Evolutionary conservation across 1,140 invertebrate species (phyloP), one percentile per base, ranked within the genome.

Genomic region (Halictus rubicundus): DNA sequence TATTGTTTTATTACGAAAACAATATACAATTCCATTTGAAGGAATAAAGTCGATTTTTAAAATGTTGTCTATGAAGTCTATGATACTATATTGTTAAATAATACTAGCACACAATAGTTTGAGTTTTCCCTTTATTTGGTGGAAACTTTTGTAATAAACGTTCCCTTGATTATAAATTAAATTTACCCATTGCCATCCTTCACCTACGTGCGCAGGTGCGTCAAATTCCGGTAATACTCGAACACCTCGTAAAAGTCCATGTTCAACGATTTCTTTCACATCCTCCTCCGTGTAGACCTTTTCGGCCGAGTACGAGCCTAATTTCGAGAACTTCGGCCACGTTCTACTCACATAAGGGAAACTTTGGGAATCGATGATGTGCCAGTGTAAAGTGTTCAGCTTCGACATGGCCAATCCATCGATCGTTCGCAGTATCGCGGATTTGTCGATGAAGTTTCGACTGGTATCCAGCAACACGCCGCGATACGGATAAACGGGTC

Each of bases 311-410:
- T 97, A 97, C 23, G 97, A 96, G 1, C 97, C 97, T 59, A 95
- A 94, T 85, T 94, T 94, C 1, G 95, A 94, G 16, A 98, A 91
- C 59, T 96, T 91, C 0, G 97, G 97, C 60, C 94, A 94, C 10
- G 94, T 95, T 85, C 94, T 94, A 0, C 96, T 95, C 37, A 95
- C 95, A 68, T 97, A 95, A 0, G 97, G 97, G 87, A 98, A 98
- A 86, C 97, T 97, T 25, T 98, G 97, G 0, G 96, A 95, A 89
- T 98, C 97, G 0, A 96, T 97, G n/a, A 98, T 96, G 84, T 98
- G 97, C 97, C 97, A 98, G 85, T 98, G 97, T 89, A 98, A 96
- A 0, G 96, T 95, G 88, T 98, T 98, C 54, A 98, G 87, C 88
- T 98, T 98, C 16, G 95, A 95, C 87, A 95, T 94, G 0, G 95